These are phyloP conservation scores for Anagyrus pseudococci DNA, from an alignment of 2,888 invertebrate species.

Conservation along the genomic window DNA sequence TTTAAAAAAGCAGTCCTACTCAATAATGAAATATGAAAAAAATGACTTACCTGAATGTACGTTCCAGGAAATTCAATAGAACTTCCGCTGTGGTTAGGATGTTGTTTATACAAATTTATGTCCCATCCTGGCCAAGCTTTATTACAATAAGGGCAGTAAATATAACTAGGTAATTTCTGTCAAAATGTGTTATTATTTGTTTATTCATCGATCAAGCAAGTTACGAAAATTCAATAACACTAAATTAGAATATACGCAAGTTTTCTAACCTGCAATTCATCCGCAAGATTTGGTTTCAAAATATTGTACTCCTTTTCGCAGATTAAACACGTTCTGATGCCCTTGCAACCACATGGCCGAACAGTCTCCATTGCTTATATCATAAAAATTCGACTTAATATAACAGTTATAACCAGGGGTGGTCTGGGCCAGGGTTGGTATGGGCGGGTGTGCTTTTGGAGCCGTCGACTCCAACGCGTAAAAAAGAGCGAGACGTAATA, in stretches of 20 bases:
- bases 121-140: constrained; percentile 81
- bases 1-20: constrained; percentile 1
- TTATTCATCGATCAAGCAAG: not conserved
- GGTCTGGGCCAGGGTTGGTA: too few relatives aligned
- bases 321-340: constrained; percentile 84
- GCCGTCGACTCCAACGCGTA: too few relatives aligned
- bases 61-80: constrained; percentile 73
- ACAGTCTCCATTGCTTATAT: constrained; percentile 73
- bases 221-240: constrained; percentile 2
- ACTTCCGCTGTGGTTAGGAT: constrained; percentile 72
- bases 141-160: constrained; percentile 79
- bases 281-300: constrained; percentile 56
- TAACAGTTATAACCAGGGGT: too few relatives aligned
- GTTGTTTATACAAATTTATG: constrained; percentile 66
- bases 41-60: constrained; percentile 63
- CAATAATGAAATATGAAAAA: not conserved
- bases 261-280: constrained; percentile 55
- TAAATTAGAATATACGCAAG: constrained; percentile 4
- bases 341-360: constrained; percentile 90
- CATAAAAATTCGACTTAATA: too few relatives aligned
- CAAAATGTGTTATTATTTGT: constrained; percentile 42
- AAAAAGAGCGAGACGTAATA: too few relatives aligned
- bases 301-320: constrained; percentile 78
- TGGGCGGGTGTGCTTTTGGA: too few relatives aligned
- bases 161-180: constrained; percentile 69